Conservation (phyloP, 2,113 vertebrate species). For the Calypte anna region DNA sequence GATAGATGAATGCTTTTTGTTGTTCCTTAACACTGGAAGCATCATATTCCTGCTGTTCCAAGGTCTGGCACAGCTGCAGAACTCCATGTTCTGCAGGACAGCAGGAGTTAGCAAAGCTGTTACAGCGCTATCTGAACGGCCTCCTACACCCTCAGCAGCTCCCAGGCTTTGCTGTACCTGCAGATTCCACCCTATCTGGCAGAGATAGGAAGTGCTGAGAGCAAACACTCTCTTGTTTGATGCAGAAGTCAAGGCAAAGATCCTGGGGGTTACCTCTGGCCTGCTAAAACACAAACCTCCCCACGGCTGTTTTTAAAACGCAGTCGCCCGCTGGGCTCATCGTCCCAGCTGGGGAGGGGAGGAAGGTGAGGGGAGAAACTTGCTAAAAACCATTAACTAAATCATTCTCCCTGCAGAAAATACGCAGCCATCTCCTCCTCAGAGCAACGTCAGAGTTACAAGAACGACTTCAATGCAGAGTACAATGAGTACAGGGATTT, state of each 20-base stretch:
- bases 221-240: background rate
- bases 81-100: slow-evolving; percentile 42
- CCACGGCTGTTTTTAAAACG: background rate
- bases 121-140: background rate
- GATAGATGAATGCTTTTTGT: background rate
- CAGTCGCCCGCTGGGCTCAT: background rate
- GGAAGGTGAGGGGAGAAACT: too few relatives aligned
- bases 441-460: slow-evolving; percentile 96
- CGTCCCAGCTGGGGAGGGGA: too few relatives aligned
- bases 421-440: slow-evolving; percentile 88
- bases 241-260: background rate
- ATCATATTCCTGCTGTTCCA: slow-evolving; percentile 42
- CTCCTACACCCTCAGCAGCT: slow-evolving; percentile 44
- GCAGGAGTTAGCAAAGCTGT: slow-evolving; percentile 3
- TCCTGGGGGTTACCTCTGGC: background rate
- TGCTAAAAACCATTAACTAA: background rate
- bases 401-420: slow-evolving; percentile 77
- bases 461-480: slow-evolving; percentile 94
- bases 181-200: background rate
- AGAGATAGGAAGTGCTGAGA: background rate
- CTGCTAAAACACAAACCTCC: rapidly evolving
- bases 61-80: slow-evolving; percentile 53
- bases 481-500: slow-evolving; percentile 93
- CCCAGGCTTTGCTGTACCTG: slow-evolving; percentile 24
- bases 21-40: background rate